Percentiles rank a stretch among this genome's conserved stretches.
Evolutionary conservation across 1,140 invertebrate species (phyloP).

Genomic region (Caerostris extrusa): DNA sequence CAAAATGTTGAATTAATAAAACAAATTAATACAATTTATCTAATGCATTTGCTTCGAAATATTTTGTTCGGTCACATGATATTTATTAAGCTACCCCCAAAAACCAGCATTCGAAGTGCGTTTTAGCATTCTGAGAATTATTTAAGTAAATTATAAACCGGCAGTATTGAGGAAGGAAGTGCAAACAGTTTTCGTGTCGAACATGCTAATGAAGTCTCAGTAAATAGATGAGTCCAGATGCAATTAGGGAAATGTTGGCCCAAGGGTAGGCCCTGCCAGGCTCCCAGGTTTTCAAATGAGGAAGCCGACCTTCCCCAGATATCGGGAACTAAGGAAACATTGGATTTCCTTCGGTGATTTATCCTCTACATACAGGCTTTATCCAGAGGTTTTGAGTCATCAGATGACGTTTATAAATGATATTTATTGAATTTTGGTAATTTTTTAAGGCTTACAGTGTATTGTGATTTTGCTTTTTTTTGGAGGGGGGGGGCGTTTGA

Average conservation of each 20-base stretch:
- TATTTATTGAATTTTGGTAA: too few species aligned
- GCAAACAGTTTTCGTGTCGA: constrained; percentile 27
- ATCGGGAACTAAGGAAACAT: neutral
- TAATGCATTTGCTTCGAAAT: neutral
- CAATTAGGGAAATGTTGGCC: neutral
- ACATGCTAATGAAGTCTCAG: constrained; percentile 43
- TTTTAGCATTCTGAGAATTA: constrained; percentile 27
- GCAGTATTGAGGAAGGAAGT: neutral
- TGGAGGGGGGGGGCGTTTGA: too few species aligned
- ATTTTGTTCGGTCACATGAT: neutral
- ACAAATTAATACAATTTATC: neutral
- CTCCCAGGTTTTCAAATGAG: neutral
- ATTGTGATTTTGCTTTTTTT: too few species aligned
- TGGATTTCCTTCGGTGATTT: neutral
- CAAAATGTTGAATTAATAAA: neutral
- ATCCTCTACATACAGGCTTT: neutral
- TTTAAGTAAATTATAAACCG: constrained; percentile 19
- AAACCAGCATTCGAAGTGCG: neutral
- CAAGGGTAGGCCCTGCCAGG: neutral
- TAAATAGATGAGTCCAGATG: constrained; percentile 9
- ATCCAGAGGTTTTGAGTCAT: too few species aligned
- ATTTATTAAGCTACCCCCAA: neutral
- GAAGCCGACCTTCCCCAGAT: neutral
- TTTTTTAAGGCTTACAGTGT: too few species aligned
- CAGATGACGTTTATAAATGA: too few species aligned